A percentile compares a stretch with the other conserved stretches of the same genome.
Conservation (phyloP, 2,113 vertebrate species). For the Cottus gobio region DNA sequence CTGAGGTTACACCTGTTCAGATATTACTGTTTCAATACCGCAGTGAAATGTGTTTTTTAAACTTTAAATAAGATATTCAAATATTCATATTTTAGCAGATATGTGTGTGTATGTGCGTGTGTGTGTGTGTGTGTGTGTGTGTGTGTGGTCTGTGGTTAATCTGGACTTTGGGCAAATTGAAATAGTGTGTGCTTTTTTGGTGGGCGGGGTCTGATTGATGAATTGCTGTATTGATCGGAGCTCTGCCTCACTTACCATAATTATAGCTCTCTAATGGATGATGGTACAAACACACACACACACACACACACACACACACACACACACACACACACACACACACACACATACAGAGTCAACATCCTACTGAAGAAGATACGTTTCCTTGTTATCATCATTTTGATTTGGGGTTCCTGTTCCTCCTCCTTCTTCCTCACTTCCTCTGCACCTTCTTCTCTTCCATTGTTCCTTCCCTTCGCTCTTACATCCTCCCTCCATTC, state of each 20-base stretch:
- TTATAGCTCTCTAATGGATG: slow-evolving; percentile 95
- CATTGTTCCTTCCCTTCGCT: neutral
- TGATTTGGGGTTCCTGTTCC: neutral
- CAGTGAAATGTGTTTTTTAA: too few species aligned
- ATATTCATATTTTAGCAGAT: neutral
- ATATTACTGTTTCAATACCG: too few species aligned
- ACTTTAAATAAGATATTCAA: neutral
- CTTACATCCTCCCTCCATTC: neutral
- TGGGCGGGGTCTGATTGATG: slow-evolving; percentile 87
- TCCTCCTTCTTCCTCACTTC: neutral
- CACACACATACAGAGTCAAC: slow-evolving; percentile 8
- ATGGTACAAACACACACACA: slow-evolving; percentile 52
- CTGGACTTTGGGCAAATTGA: slow-evolving; percentile 37
- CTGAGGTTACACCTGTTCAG: neutral
- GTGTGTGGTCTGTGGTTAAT: slow-evolving; percentile 24
- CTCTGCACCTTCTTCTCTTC: neutral
- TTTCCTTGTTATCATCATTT: slow-evolving; percentile 19
- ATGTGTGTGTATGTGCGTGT: slow-evolving; percentile 28
- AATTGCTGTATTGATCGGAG: slow-evolving; percentile 94
- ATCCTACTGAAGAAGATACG: slow-evolving; percentile 6
- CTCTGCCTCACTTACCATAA: slow-evolving; percentile 98
- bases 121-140: slow-evolving; percentile 30
- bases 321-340: neutral
- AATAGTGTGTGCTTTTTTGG: slow-evolving; percentile 31
- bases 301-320: neutral